A percentile compares a stretch with the other conserved stretches of the same genome.
These are phyloP conservation scores for Drosophila tristis DNA, from an alignment of 1,140 invertebrate genomes.

Conservation along the genomic window DNA sequence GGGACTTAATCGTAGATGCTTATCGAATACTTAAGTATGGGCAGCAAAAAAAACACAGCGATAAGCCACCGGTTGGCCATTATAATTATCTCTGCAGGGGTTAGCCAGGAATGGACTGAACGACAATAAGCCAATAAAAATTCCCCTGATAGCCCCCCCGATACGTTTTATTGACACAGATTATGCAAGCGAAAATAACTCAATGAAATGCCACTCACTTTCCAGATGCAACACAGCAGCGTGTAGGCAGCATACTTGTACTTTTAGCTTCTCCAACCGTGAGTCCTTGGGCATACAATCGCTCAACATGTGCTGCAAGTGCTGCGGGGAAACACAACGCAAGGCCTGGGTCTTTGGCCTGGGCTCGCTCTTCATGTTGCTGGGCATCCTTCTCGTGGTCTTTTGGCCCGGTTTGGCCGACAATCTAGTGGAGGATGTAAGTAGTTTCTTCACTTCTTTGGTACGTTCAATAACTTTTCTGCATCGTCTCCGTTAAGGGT, in stretches of 20 bases:
- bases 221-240: constrained; percentile 42
- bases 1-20: constrained; percentile 13
- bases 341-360: constrained; percentile 80
- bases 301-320: constrained; percentile 75
- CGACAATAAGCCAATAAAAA: constrained; percentile 51
- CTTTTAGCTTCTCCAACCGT: constrained; percentile 3
- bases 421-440: constrained; percentile 65
- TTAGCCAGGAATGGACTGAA: constrained; percentile 11
- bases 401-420: constrained; percentile 68
- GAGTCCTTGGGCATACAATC: constrained; percentile 2
- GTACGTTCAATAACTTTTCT: neutral
- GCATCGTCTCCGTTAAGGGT: constrained; percentile 84
- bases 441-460: constrained; percentile 10
- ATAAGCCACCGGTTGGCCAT: constrained; percentile 39
- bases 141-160: constrained; percentile 39
- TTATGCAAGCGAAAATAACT: constrained; percentile 41
- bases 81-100: constrained; percentile 37
- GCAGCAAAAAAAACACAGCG: constrained; percentile 1
- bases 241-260: constrained; percentile 1
- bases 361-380: constrained; percentile 54
- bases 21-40: constrained; percentile 40
- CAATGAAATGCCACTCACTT: neutral
- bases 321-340: constrained; percentile 76
- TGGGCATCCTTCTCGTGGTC: constrained; percentile 59
- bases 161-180: constrained; percentile 44